phyloP scores from a whole-genome alignment of 2,888 invertebrate species.

The Eristalinus aeneus region DNA sequence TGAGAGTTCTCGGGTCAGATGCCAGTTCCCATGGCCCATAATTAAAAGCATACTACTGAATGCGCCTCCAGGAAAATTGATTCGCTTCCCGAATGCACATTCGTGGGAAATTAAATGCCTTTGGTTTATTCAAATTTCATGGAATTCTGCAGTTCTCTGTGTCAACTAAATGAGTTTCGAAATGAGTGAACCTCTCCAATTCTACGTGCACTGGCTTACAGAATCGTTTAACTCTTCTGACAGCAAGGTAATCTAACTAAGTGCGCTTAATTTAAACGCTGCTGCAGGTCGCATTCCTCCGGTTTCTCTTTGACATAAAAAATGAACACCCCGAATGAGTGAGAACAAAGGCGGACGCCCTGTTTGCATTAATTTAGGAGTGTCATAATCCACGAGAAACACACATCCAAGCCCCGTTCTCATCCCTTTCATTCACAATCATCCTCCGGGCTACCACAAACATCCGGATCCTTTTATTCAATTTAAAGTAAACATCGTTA shows the following conservation, averaged over 20 bases:
- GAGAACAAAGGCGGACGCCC: constrained; percentile 49
- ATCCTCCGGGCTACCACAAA: constrained; percentile 65
- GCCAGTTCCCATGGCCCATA: too few relatives aligned
- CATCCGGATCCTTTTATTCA: constrained; percentile 69
- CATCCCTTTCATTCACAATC: constrained; percentile 58
- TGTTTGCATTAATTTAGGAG: constrained; percentile 69
- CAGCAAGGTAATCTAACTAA: constrained; percentile 44
- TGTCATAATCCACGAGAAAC: constrained; percentile 60
- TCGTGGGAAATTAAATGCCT: too few relatives aligned
- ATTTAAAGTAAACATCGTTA: constrained; percentile 69
- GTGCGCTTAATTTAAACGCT: constrained; percentile 24
- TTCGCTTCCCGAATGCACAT: too few relatives aligned
- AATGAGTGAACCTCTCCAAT: too few relatives aligned
- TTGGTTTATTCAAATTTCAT: too few relatives aligned
- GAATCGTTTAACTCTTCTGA: background rate
- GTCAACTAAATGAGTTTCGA: too few relatives aligned
- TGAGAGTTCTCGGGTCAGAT: background rate
- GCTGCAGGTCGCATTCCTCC: constrained; percentile 16
- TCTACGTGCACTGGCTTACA: background rate
- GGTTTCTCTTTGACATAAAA: constrained; percentile 42
- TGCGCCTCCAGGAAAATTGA: too few relatives aligned
- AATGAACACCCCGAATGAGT: constrained; percentile 49
- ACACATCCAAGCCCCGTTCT: constrained; percentile 20
- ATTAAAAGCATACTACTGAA: too few relatives aligned
- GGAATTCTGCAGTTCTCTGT: too few relatives aligned